Conservation (phyloP, 2,113 vertebrate species). For the Dicrurus megarhynchus region DNA sequence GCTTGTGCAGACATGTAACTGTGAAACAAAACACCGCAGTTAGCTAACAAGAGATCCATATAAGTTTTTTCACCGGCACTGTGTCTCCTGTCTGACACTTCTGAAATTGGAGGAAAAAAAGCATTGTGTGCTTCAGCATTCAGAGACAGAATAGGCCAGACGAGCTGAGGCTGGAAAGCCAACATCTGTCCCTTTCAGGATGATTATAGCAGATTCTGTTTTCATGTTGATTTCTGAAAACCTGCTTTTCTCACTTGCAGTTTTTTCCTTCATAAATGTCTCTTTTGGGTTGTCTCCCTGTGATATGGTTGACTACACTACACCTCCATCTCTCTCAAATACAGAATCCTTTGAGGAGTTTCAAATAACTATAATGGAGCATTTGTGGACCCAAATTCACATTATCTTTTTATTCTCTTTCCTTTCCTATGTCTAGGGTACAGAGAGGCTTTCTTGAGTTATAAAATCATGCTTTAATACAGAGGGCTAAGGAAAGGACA, state of each 20-base stretch:
- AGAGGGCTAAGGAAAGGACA: not conserved
- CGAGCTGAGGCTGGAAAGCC: slow-evolving; percentile 40
- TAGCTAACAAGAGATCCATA: slow-evolving; percentile 71
- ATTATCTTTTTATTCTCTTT: not conserved
- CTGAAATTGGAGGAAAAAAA: slow-evolving; percentile 58
- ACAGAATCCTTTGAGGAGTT: not conserved
- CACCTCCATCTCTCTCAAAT: not conserved
- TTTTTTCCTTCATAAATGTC: slow-evolving; percentile 49
- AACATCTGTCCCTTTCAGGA: slow-evolving; percentile 64
- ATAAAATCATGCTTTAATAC: not conserved
- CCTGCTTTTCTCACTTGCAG: slow-evolving; percentile 11
- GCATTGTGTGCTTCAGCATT: slow-evolving; percentile 53
- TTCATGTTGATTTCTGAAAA: slow-evolving; percentile 62
- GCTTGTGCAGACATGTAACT: slow-evolving; percentile 70
- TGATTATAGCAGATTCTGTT: slow-evolving; percentile 53
- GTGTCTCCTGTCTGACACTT: slow-evolving; percentile 73
- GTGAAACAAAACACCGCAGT: slow-evolving; percentile 68
- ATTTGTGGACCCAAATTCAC: not conserved
- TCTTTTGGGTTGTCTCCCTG: slow-evolving; percentile 14
- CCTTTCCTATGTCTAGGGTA: not conserved
- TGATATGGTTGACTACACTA: not conserved
- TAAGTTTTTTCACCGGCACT: slow-evolving; percentile 51
- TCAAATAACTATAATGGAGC: not conserved
- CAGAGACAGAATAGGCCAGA: slow-evolving; percentile 62
- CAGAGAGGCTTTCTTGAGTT: not conserved